Percentiles rank a stretch among this genome's conserved stretches.
Conservation (phyloP, 2,888 invertebrate species). For the Matsumyia berberina region DNA sequence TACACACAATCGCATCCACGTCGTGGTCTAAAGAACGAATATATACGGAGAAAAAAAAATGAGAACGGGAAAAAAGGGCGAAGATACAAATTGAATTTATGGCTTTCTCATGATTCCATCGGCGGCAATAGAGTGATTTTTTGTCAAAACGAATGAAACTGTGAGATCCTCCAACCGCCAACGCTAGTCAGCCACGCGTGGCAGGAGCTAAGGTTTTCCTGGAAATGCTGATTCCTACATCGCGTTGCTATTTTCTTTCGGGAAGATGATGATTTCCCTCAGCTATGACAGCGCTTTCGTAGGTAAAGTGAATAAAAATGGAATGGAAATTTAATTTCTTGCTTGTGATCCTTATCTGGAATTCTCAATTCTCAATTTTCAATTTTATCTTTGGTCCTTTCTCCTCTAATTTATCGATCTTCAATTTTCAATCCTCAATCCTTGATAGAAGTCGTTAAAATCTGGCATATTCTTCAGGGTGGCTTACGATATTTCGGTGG, state of each 20-base stretch:
- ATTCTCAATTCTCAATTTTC: no score
- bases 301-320: no score
- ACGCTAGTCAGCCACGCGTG: neutral
- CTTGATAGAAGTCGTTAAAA: no score
- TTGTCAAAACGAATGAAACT: slow-evolving; percentile 24
- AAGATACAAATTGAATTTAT: slow-evolving; percentile 54
- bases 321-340: no score
- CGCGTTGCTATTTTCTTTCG: neutral
- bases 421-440: no score
- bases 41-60: slow-evolving; percentile 9
- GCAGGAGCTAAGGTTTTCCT: slow-evolving; percentile 8
- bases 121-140: slow-evolving; percentile 25
- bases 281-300: no score
- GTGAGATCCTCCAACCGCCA: neutral
- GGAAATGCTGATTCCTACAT: neutral
- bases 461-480: no score
- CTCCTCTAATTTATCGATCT: no score
- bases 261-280: neutral
- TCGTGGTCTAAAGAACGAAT: slow-evolving; percentile 13
- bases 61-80: slow-evolving; percentile 22
- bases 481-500: no score
- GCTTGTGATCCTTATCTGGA: no score
- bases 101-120: slow-evolving; percentile 45
- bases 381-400: no score
- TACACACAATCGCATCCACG: slow-evolving; percentile 4